Evolutionary conservation across 2,113 vertebrate species (phyloP).

Genomic region (Amblyornis subalaris): DNA sequence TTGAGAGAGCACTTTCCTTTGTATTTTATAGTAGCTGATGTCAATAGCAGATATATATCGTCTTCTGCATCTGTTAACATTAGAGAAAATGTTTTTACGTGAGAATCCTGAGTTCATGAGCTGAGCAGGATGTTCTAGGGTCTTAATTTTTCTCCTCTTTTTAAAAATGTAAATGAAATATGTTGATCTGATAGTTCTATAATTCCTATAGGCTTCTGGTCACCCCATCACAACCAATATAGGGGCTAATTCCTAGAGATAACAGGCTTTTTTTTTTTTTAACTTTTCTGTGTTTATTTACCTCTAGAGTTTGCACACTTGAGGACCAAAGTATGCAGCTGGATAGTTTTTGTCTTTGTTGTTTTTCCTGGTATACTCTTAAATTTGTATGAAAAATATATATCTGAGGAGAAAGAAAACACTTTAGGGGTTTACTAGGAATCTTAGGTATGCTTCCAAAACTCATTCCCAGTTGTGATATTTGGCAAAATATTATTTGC

Average conservation of each 20-base stretch:
- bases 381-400: background rate
- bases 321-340: background rate
- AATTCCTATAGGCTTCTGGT: background rate
- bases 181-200: background rate
- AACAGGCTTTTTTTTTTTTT: background rate
- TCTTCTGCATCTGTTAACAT: background rate
- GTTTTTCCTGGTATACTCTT: background rate
- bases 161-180: background rate
- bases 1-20: background rate
- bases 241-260: background rate
- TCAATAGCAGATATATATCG: background rate
- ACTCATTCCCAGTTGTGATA: background rate
- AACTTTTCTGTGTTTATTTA: background rate
- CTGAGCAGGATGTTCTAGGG: background rate
- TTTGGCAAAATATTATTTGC: background rate
- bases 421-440: background rate
- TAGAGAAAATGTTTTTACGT: background rate
- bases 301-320: background rate
- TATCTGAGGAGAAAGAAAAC: background rate
- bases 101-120: background rate
- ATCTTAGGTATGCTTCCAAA: background rate
- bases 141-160: background rate
- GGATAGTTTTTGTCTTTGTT: background rate
- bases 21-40: background rate
- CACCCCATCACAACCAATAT: background rate